A percentile compares a stretch with the other conserved stretches of the same genome.
phyloP scores from a whole-genome alignment of 23 tunicate species.

The Styela plicata region DNA sequence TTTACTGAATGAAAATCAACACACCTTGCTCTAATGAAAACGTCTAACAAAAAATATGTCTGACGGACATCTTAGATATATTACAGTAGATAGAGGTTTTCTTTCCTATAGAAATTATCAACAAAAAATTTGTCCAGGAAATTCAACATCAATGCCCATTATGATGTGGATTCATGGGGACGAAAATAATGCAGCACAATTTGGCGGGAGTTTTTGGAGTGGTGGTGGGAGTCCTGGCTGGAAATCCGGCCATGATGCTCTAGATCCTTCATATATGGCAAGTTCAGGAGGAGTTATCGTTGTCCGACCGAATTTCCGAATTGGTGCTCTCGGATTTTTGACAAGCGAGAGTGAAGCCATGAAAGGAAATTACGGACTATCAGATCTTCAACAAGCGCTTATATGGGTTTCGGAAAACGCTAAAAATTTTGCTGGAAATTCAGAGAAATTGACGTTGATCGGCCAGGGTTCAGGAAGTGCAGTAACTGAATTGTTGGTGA shows the following conservation, averaged over 20 bases:
- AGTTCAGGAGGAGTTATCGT: conserved; percentile 4
- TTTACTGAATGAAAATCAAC: too few relatives aligned
- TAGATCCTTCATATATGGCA: conserved; percentile 1
- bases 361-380: conserved; percentile 23
- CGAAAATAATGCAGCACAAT: not conserved
- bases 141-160: not conserved
- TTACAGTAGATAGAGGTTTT: too few relatives aligned
- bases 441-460: conserved; percentile 8
- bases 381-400: conserved; percentile 14
- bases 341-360: conserved; percentile 6
- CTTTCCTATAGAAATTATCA: too few relatives aligned
- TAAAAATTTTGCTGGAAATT: conserved; percentile 2
- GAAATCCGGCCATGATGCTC: not conserved
- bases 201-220: conserved; percentile 14
- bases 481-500: conserved; percentile 8
- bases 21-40: too few relatives aligned
- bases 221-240: conserved; percentile 13
- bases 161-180: conserved; percentile 25
- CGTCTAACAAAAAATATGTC: too few relatives aligned
- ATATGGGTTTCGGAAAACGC: conserved; percentile 6
- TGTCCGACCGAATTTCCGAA: not conserved
- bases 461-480: conserved; percentile 21
- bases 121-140: too few relatives aligned
- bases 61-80: too few relatives aligned
- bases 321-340: conserved; percentile 16